Base-by-base conservation (phyloP, 2,888 invertebrate species). In the Tachina lurida region DNA sequence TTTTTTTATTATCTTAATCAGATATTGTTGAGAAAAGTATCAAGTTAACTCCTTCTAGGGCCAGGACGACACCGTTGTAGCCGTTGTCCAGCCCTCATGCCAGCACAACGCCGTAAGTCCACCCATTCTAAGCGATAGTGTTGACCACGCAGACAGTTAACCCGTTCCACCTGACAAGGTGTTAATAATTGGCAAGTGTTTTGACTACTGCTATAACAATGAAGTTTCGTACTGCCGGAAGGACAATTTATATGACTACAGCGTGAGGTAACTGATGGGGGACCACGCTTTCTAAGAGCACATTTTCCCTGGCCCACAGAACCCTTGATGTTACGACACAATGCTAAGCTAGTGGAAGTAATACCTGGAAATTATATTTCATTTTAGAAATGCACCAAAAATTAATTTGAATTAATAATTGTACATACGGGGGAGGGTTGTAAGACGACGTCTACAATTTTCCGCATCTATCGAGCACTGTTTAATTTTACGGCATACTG, bases 141-240 rank as follows among this genome's bases (percentile, higher is more conserved):
- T 10, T 13, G 45, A 0, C 60, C 60, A 47, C 83, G 82, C 10
- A 52, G 12, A 68, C 91, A 91, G 87, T 91, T 91, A 60, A 74
- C 71, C n/a, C 86, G 86, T 31, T 73, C 67, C 8, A 89, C 87
- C 63, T 88, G 88, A 79, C 91, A 91, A 0, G 67, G 58, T 49
- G 88, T 91, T 73, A 90, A 62, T 54, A 89, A 74, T 5, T 87
- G 84, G 52, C 71, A 88, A 56, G 68, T 81, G 5, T 87, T 84
- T 5, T 88, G 78, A 15, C 43, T 78, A n/a, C 81, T 86, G 19
- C 84, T 73, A 87, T 90, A 90, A 87, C 91, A 91, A 67, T 75
- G 84, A 10, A 86, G 65, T n/a, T 54, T 49, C 63, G 80, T 73
- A 17, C 81, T 83, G n/a, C 77, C 87, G 10, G 31, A 13, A 17